phyloP scores from a whole-genome alignment of 1,140 invertebrate species.

The Drosophila tropicalis region DNA sequence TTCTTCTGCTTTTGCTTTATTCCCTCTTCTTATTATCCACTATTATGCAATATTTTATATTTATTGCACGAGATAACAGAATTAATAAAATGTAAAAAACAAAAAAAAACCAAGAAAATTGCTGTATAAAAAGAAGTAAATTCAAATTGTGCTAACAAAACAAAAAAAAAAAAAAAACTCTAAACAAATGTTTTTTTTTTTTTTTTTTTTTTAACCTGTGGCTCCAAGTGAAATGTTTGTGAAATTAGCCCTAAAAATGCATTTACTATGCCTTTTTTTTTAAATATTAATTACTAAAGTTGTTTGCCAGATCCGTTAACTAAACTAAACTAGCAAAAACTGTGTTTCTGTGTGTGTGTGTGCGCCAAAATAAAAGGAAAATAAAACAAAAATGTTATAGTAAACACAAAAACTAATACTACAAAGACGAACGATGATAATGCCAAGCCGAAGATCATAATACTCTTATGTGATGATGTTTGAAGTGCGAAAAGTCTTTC shows the following conservation, averaged over 20 bases:
- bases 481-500: no score
- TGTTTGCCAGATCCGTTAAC: conserved; percentile 17
- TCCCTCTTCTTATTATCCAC: not conserved
- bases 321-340: conserved; percentile 10
- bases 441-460: no score
- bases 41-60: conserved; percentile 55
- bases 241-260: not conserved
- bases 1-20: conserved; percentile 27
- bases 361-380: conserved; percentile 29
- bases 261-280: not conserved
- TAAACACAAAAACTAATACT: no score
- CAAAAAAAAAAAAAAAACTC: not conserved
- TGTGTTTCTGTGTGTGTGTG: not conserved
- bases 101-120: not conserved
- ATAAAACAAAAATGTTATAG: not conserved
- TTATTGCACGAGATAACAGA: conserved; percentile 16
- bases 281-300: conserved; percentile 26
- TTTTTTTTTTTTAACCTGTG: not conserved
- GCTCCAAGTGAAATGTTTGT: not conserved
- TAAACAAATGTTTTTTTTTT: not conserved
- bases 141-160: not conserved
- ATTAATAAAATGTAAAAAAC: conserved; percentile 24
- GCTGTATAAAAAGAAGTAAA: not conserved
- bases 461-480: no score
- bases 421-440: no score